phyloP scores from a whole-genome alignment of 2,888 invertebrate species.

The Caenorhabditis sp. region DNA sequence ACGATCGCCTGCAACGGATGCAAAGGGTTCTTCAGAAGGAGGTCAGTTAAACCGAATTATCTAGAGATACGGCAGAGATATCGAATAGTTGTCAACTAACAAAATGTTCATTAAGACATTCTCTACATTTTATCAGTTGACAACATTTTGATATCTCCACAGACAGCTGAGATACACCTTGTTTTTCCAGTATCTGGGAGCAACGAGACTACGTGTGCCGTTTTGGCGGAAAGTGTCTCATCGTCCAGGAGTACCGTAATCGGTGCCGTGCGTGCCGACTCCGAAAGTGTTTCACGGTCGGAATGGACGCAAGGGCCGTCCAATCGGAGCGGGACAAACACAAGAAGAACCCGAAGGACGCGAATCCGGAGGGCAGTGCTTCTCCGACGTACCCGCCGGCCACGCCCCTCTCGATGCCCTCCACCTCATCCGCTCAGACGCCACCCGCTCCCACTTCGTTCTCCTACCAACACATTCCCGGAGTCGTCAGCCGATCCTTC shows the following conservation, averaged over 20 bases:
- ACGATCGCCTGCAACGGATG: conserved; percentile 73
- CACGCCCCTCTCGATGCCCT: conserved; percentile 29
- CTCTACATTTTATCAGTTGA: too few species aligned
- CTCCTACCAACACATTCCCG: conserved; percentile 28
- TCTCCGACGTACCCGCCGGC: conserved; percentile 22
- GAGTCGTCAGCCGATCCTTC: conserved; percentile 32
- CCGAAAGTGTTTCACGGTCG: conserved; percentile 69
- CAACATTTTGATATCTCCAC: too few species aligned
- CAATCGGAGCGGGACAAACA: conserved; percentile 74
- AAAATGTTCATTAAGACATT: too few species aligned
- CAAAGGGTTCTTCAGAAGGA: conserved; percentile 58
- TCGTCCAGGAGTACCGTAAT: conserved; percentile 72
- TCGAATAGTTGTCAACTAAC: too few species aligned
- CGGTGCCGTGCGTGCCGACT: conserved; percentile 70
- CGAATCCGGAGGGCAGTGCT: conserved; percentile 7
- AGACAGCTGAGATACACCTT: too few species aligned
- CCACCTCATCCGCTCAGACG: conserved; percentile 24
- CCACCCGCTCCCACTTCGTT: conserved; percentile 36
- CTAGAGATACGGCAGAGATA: too few species aligned
- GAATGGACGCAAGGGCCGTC: conserved; percentile 73
- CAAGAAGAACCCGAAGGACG: conserved; percentile 67
- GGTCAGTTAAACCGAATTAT: too few species aligned
- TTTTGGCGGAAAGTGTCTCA: conserved; percentile 71
- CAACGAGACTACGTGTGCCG: conserved; percentile 71
- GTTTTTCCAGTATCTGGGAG: conserved; percentile 69